Evolutionary conservation across 2,113 vertebrate genomes (phyloP), one percentile per base, ranked within the genome.

Genomic region (Hypanus sabinus): DNA sequence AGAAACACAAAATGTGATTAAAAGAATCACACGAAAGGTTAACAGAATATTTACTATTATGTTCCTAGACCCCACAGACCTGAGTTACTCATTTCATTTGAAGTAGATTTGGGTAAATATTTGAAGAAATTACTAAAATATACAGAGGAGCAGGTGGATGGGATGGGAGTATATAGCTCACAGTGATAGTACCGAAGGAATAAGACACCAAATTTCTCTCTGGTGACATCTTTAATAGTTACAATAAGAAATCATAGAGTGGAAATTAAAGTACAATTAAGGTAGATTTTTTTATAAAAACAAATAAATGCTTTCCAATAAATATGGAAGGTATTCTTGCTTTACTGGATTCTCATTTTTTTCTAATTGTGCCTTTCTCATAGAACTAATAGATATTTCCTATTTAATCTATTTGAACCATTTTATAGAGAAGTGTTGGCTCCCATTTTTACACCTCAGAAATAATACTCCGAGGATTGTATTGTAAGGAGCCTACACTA

Each of bases 351-450:
- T 38, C 36, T 91, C 16, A 7, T 92, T 92, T 70, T 46, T 36
- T 46, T 36, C 5, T 70, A 71, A 24, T 33, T 88, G 4, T 1
- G n/a, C 30, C 30, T 60, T 60, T 12, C 62, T 12, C 83, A 16
- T 12, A 88, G 27, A 38, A 85, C 24, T 62, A 60, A 87, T 87
- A n/a, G 55, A 36, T 55, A 22, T 16, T 24, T 83, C 6, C 36
- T 83, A 70, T 55, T 83, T 38, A 55, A 83, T 55, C 80, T 80
- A 80, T 20, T 80, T 83, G 36, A 83, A 36, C 80, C 80, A 83
- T 76, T 76, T 76, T 76, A 27, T 11, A 11, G 75, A 76, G 7
- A n/a, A 76, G 70, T 22, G 70, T 24, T 80, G n/a, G 36, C 33
- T 38, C n/a, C 10, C 18, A 73, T 80, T 80, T 80, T 80, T 36